Base-by-base conservation (phyloP, 1,140 invertebrate species). In the Nixonia krombeini region DNA sequence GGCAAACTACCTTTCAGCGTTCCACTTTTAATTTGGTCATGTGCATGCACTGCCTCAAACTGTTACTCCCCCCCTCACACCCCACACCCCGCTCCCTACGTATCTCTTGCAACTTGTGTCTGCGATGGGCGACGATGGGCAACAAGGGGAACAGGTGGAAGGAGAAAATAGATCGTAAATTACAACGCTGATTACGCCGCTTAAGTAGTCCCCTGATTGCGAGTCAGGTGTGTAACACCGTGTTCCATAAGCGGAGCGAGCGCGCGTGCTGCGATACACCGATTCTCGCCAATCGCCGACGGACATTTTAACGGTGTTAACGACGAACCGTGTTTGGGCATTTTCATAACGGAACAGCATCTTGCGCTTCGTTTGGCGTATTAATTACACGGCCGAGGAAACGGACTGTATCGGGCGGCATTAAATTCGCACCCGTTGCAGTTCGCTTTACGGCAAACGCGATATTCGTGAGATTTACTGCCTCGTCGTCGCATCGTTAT, bases 1-100 rank as follows among this genome's bases (percentile, higher is more conserved):
- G 49, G 37, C 45, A 61, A 67, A 56, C 52, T 62, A 68, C 28
- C 42, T 62, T 57, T 68, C 53, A 58, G 47, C 41, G 47, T 57
- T 56, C 28, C 38, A 67, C 23, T 61, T 61, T 67, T 57, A 47
- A 46, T 66, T 51, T 55, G 44, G 37, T 40, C 37, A 10, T 21
- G 15, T 2, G 49, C 45, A 52, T 45, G 6, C 2, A 31, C 31
- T 12, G 16, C 10, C 26, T 9, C 28, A 9, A 38, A 12, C 29
- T 9, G n/a, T n/a, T n/a, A n/a, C n/a, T n/a, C n/a, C n/a, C n/a
- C n/a, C n/a, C n/a, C n/a, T n/a, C n/a, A n/a, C n/a, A n/a, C n/a
- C n/a, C n/a, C n/a, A n/a, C n/a, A n/a, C n/a, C n/a, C n/a, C n/a
- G n/a, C n/a, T n/a, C n/a, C n/a, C n/a, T n/a, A n/a, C n/a, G n/a